Evolutionary conservation across 2,113 vertebrate genomes (phyloP).

Genomic region (Stercorarius parasiticus): DNA sequence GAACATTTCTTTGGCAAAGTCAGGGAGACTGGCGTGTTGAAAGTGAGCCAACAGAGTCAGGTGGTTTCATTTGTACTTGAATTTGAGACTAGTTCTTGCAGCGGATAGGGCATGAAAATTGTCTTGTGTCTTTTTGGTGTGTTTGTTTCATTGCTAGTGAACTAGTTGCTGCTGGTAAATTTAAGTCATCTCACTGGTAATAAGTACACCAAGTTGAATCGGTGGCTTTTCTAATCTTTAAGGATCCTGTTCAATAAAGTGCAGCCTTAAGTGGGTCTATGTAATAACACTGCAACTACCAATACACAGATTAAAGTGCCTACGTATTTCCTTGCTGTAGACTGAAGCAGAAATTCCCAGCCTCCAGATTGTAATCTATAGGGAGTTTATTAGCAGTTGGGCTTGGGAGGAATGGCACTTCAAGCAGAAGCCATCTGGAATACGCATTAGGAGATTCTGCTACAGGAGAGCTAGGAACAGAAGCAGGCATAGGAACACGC

Average conservation of each 20-base stretch:
- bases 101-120: neutral
- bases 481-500: neutral
- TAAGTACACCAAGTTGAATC: neutral
- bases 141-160: slow-evolving; percentile 11
- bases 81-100: slow-evolving; percentile 36
- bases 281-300: neutral
- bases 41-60: slow-evolving; percentile 38
- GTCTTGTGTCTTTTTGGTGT: neutral
- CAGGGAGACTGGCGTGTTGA: slow-evolving; percentile 52
- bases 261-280: neutral
- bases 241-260: neutral
- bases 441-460: neutral
- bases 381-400: neutral
- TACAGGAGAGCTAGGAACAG: neutral
- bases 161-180: neutral
- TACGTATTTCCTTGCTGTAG: neutral
- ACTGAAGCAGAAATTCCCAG: neutral
- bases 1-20: slow-evolving; percentile 54
- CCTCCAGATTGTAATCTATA: neutral
- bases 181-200: neutral
- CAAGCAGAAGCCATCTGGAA: slow-evolving; percentile 41
- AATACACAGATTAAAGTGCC: neutral
- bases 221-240: neutral
- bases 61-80: slow-evolving; percentile 36
- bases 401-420: neutral